Conservation (phyloP, 2,113 vertebrate genomes). For the Tylochromis polylepis region DNA sequence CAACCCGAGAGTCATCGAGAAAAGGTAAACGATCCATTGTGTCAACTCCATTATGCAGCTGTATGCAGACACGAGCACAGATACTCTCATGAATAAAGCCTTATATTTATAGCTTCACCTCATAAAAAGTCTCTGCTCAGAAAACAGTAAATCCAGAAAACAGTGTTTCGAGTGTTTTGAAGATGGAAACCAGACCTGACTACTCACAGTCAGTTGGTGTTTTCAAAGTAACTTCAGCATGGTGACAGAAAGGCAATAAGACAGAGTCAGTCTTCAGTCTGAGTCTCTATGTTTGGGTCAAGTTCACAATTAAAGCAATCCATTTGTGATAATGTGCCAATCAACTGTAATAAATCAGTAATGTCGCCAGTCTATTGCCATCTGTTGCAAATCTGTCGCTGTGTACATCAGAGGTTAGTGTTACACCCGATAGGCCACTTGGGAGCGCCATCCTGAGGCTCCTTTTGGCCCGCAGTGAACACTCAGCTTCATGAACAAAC, state of each 20-base stretch:
- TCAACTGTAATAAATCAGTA: not conserved
- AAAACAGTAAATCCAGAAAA: too few relatives aligned
- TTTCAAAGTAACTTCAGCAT: too few relatives aligned
- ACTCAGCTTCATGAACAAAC: not conserved
- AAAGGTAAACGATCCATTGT: slow-evolving; percentile 19
- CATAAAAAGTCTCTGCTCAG: not conserved
- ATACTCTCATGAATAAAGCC: not conserved
- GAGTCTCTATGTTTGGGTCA: not conserved
- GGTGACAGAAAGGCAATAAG: too few relatives aligned
- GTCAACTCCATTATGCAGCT: not conserved
- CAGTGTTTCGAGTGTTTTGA: too few relatives aligned
- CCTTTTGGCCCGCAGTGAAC: not conserved
- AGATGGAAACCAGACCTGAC: too few relatives aligned
- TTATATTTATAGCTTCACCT: not conserved
- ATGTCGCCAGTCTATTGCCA: not conserved
- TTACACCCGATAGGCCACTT: not conserved
- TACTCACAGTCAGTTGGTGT: too few relatives aligned
- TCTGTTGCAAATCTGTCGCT: not conserved
- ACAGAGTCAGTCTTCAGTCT: too few relatives aligned
- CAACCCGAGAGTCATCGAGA: slow-evolving; percentile 3
- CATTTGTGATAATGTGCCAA: not conserved
- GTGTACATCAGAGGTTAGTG: not conserved
- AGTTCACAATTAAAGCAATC: not conserved
- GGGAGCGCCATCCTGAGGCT: not conserved
- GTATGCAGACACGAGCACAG: not conserved